Evolutionary conservation across 1,140 invertebrate genomes (phyloP), one percentile per base, ranked within the genome.

Genomic region (Calycopis cecrops): DNA sequence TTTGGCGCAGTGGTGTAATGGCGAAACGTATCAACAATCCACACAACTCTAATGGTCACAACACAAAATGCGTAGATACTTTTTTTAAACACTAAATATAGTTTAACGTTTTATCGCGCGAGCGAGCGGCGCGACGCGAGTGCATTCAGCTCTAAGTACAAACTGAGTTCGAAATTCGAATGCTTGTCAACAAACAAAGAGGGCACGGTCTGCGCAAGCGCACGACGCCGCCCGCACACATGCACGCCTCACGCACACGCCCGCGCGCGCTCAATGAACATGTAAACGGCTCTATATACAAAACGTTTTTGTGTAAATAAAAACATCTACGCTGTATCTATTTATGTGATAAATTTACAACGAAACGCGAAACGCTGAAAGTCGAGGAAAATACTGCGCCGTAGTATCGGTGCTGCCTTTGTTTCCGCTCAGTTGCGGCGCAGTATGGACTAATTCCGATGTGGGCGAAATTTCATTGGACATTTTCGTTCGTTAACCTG

Each of bases 181-280:
- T 59, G 82, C 82, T 85, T 85, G 82, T 85, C 82, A 85, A 85
- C 82, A 85, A 85, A 85, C 82, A 85, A 84, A 85, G 82, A 78
- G 71, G 67, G 76, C 52, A 55, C 61, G 63, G 67, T 69, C 64
- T 73, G 77, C 79, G 73, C 82, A 79, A 63, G 76, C 77, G 76
- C 76, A 75, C 65, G 63, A 67, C 69, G 68, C 67, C 68, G 52
- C 72, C 69, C 77, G 49, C 70, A 73, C 77, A 76, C 70, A 62
- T 57, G 16, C 57, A 55, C 58, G 64, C 61, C 60, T 28, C 68
- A 52, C 72, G 69, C 77, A 48, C 70, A 73, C 77, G 76, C 70
- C 60, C 59, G 16, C 57, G 53, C 58, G 63, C 61, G 59, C 72
- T 83, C 68, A 85, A 83, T 85, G 79, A 79, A 75, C 75, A 83